A percentile compares a stretch with the other conserved stretches of the same genome.
These are phyloP conservation scores for Pseudoips prasinana DNA, from an alignment of 2,888 invertebrate species.

Conservation along the genomic window DNA sequence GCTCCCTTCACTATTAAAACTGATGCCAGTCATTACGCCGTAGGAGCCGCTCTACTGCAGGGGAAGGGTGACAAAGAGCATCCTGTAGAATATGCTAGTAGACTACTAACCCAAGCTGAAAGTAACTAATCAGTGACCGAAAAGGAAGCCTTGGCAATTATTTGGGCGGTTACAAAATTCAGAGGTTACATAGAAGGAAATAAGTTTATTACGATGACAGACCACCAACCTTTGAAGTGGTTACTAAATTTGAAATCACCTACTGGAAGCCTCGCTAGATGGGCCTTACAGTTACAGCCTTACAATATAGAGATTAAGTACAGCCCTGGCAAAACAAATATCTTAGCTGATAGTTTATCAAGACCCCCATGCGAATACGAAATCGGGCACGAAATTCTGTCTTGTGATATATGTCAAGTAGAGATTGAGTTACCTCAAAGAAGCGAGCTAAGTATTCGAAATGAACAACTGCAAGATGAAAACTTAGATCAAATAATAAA, in stretches of 20 bases:
- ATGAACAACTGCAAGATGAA: slow-evolving; percentile 2
- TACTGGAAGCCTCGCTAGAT: slow-evolving; percentile 16
- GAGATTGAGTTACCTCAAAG: background rate
- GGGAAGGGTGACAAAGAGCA: slow-evolving; percentile 11
- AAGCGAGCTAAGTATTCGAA: slow-evolving; percentile 1
- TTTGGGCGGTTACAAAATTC: slow-evolving; percentile 21
- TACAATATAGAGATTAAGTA: slow-evolving; percentile 16
- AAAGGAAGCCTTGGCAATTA: slow-evolving; percentile 18
- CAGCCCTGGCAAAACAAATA: slow-evolving; percentile 3
- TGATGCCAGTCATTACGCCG: slow-evolving; percentile 10
- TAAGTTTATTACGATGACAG: slow-evolving; percentile 8
- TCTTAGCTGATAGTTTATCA: background rate
- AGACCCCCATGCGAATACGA: background rate
- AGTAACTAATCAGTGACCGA: slow-evolving; percentile 38
- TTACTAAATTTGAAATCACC: slow-evolving; percentile 12
- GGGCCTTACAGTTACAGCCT: slow-evolving; percentile 17
- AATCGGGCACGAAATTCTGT: background rate
- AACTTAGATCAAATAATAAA: background rate
- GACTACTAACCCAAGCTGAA: slow-evolving; percentile 34
- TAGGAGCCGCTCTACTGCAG: slow-evolving; percentile 17
- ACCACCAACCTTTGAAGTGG: slow-evolving; percentile 22
- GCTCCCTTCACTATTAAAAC: slow-evolving; percentile 6
- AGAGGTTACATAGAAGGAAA: slow-evolving; percentile 28
- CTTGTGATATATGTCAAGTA: slow-evolving; percentile 2
- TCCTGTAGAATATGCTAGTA: slow-evolving; percentile 28